Evolutionary conservation across 2,888 invertebrate species (phyloP), one percentile per base, ranked within the genome.

Genomic region (Cantharis flavilabris): DNA sequence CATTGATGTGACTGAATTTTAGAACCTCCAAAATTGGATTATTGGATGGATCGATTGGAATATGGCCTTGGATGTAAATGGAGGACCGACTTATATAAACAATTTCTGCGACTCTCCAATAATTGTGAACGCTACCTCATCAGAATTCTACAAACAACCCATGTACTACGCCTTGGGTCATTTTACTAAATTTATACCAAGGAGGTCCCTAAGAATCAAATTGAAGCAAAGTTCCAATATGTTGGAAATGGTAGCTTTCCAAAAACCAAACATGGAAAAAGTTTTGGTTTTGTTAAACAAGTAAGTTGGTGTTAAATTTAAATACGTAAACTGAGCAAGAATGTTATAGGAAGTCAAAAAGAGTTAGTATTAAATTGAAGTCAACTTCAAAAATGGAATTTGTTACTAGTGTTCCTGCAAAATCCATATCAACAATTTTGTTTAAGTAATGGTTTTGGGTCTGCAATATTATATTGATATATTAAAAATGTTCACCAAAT

Each of bases 1-100:
- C 11, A 13, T 11, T 18, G 2, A 63, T 9, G 9, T 63, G 13
- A n/a, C 10, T 20, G 23, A 16, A 18, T 80, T 80, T 70, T 87
- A 94, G 91, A 94, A 95, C 87, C 84, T 96, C 16, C 92, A 93
- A 82, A 91, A 95, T 86, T 94, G 92, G 89, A 93, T 94, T 0
- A 90, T 91, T 18, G 97, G 95, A 1, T 98, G 97, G 97, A 90
- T 95, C 0, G 97, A 98, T 86, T 98, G 97, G 97, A 98, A 98
- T 87, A 88, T 97, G 72, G 94, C 93, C 16, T 87, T 98, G 18
- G 90, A 96, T 85, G 87, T 90, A 74, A 80, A 85, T 0, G 97
- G 97, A 16, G 96, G 97, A 0, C 97, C 97, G 0, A 96, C 94
- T 84, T 96, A 94, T 92, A 92, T 92, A 0, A 84, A 90, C 4